phyloP scores from a whole-genome alignment of 2,797 vertebrate species.

The Schizothorax lantsangensis region DNA sequence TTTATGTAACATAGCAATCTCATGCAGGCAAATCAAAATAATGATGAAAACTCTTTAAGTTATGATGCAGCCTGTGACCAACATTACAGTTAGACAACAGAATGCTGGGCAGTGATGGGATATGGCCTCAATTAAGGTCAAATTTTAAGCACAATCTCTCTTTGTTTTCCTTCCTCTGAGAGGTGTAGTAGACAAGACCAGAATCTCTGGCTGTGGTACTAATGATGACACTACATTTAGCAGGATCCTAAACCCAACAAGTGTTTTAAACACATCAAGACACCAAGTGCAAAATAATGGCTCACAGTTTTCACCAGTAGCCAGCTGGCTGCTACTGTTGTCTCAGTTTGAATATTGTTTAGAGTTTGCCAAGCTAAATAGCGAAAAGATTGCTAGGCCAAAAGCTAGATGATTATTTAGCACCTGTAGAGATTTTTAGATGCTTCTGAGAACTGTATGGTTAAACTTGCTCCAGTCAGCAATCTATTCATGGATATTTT shows the following conservation, averaged over 20 bases:
- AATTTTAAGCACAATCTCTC: conserved; percentile 51
- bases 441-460: not conserved
- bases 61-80: conserved; percentile 47
- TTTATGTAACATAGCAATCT: conserved; percentile 68
- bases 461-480: not conserved
- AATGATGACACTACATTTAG: conserved; percentile 66
- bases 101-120: conserved; percentile 47
- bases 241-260: conserved; percentile 75
- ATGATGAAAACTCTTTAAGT: conserved; percentile 54
- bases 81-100: conserved; percentile 43
- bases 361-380: conserved; percentile 61
- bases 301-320: conserved; percentile 26
- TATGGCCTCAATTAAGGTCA: conserved; percentile 25
- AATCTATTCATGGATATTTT: not conserved
- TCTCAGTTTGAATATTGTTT: conserved; percentile 32
- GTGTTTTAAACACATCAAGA: conserved; percentile 37
- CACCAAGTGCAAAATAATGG: conserved; percentile 60
- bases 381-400: not conserved
- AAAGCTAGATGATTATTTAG: not conserved
- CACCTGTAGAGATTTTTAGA: conserved; percentile 18
- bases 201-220: conserved; percentile 57
- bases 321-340: conserved; percentile 24
- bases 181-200: conserved; percentile 51
- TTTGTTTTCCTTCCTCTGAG: not conserved
- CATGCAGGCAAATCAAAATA: conserved; percentile 83